phyloP scores from a whole-genome alignment of 2,113 vertebrate genomes.

The Gnathonemus echidnorhynchus region DNA sequence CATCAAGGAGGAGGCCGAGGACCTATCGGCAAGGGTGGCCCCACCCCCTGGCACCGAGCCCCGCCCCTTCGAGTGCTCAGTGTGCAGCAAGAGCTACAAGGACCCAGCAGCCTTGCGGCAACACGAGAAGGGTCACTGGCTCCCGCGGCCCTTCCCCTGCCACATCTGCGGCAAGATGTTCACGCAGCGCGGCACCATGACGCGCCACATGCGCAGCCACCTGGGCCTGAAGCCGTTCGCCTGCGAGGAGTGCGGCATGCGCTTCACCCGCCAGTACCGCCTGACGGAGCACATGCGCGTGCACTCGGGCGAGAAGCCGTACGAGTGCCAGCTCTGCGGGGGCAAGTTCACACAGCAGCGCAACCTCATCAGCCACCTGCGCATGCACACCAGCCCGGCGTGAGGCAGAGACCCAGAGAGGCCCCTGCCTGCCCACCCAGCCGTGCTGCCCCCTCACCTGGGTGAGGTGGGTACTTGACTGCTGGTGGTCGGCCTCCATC shows the following conservation, averaged over 20 bases:
- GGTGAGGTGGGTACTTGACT: neutral
- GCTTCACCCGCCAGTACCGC: slow-evolving; percentile 97
- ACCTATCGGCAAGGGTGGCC: slow-evolving; percentile 66
- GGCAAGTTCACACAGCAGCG: slow-evolving; percentile 99
- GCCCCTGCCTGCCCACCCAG: neutral
- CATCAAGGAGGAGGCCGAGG: slow-evolving; percentile 72
- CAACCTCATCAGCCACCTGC: slow-evolving; percentile 98
- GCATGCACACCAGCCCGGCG: slow-evolving; percentile 96
- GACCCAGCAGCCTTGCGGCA: slow-evolving; percentile 89
- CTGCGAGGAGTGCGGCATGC: slow-evolving; percentile 97
- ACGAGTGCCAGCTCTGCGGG: slow-evolving; percentile 96
- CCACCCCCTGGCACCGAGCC: slow-evolving; percentile 58
- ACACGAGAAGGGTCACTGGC: slow-evolving; percentile 95
- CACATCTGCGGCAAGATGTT: slow-evolving; percentile 99
- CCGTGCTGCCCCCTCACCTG: neutral
- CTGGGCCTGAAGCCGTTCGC: slow-evolving; percentile 96
- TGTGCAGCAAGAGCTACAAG: slow-evolving; percentile 94
- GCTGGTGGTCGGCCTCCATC: neutral
- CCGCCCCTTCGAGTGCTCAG: slow-evolving; percentile 85
- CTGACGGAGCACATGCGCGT: slow-evolving; percentile 99
- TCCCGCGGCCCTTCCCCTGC: slow-evolving; percentile 92
- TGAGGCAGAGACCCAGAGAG: slow-evolving; percentile 81
- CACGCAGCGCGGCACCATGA: slow-evolving; percentile 98
- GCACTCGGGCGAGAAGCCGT: slow-evolving; percentile 98
- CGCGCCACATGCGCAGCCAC: slow-evolving; percentile 98